phyloP scores from a whole-genome alignment of 2,797 vertebrate species.

The Sebastes trivittatus region DNA sequence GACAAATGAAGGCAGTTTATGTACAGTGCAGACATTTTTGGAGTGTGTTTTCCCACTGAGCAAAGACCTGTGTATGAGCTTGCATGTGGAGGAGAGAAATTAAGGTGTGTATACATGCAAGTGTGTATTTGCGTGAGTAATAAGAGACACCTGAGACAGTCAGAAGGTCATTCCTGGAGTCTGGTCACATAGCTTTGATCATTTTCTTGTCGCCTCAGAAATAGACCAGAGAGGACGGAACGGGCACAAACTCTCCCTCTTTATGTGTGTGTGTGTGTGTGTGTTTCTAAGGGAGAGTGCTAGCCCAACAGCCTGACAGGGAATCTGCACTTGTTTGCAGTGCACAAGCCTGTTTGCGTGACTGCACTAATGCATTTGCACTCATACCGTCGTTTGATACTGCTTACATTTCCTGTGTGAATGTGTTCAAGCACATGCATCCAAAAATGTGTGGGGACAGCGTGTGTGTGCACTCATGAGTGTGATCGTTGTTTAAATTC shows the following conservation, averaged over 20 bases:
- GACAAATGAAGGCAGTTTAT: neutral
- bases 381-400: constrained; percentile 38
- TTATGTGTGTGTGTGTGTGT: constrained; percentile 16
- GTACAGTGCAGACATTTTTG: neutral
- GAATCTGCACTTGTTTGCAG: constrained; percentile 65
- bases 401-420: constrained; percentile 28
- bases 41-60: neutral
- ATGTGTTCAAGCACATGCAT: constrained; percentile 16
- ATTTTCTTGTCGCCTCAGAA: constrained; percentile 80
- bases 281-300: constrained; percentile 32
- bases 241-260: constrained; percentile 43
- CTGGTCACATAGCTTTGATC: constrained; percentile 80
- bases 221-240: constrained; percentile 70
- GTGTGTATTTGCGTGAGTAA: constrained; percentile 49
- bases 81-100: constrained; percentile 16
- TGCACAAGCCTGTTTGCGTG: constrained; percentile 67
- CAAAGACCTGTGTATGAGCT: neutral
- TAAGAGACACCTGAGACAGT: constrained; percentile 75
- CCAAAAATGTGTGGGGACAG: constrained; percentile 9
- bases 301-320: constrained; percentile 36
- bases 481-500: constrained; percentile 2
- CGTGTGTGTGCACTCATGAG: neutral
- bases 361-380: constrained; percentile 64
- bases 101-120: constrained; percentile 17
- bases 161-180: constrained; percentile 78